A percentile compares a stretch with the other conserved stretches of the same genome.
phyloP scores from a whole-genome alignment of 2,888 invertebrate species.

The Mythimna vitellina region DNA sequence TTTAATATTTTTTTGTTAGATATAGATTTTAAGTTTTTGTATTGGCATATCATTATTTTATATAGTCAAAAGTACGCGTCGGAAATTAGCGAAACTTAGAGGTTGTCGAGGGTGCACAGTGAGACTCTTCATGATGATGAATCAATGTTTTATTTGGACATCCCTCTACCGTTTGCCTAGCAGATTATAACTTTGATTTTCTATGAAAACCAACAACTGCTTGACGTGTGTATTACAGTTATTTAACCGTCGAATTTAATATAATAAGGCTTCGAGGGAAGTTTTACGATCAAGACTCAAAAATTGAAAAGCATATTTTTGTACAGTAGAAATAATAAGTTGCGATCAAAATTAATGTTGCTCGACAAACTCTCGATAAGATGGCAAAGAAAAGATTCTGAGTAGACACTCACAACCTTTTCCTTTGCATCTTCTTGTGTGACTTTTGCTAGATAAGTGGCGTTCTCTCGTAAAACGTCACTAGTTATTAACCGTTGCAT shows the following conservation, averaged over 20 bases:
- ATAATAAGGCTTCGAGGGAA: conserved; percentile 8
- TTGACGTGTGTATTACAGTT: neutral
- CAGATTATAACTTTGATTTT: conserved; percentile 13
- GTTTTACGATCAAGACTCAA: neutral
- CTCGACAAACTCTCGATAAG: neutral
- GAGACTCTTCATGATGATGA: neutral
- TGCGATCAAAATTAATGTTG: conserved; percentile 27
- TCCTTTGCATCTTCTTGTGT: neutral
- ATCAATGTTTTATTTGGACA: neutral
- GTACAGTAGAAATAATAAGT: neutral
- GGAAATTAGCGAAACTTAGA: neutral
- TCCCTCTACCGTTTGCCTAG: too few species aligned
- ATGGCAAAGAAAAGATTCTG: neutral
- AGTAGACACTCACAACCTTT: neutral
- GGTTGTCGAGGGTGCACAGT: neutral
- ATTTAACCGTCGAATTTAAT: conserved; percentile 24
- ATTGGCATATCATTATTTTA: conserved; percentile 58
- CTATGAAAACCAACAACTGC: conserved; percentile 10
- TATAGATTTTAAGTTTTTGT: conserved; percentile 49
- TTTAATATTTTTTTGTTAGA: conserved; percentile 32
- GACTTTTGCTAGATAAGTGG: neutral
- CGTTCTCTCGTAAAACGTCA: neutral
- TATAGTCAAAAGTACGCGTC: conserved; percentile 29
- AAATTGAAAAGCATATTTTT: neutral
- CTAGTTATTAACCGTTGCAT: conserved; percentile 20